Percentiles rank a stretch among this genome's conserved stretches.
Conservation (phyloP, 2,113 vertebrate species). For the Turnix velox region DNA sequence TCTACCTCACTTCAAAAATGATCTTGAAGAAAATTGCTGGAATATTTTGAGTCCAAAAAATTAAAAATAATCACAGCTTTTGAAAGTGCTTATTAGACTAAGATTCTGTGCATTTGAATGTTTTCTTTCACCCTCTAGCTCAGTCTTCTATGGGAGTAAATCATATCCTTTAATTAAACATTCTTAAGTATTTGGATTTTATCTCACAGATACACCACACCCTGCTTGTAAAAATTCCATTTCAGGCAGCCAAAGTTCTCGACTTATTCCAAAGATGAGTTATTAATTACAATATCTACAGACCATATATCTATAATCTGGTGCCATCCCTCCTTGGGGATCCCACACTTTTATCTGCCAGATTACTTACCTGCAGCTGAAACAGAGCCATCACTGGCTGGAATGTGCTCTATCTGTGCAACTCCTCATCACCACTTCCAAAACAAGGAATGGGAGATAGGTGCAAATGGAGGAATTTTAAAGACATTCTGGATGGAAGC, state of each 20-base stretch:
- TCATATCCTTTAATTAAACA: constrained; percentile 44
- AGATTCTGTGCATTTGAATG: neutral
- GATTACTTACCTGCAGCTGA: neutral
- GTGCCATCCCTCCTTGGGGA: neutral
- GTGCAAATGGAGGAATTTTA: neutral
- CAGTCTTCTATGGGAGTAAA: neutral
- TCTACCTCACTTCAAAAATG: neutral
- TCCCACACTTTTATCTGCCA: neutral
- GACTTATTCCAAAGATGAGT: constrained; percentile 20
- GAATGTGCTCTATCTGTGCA: neutral
- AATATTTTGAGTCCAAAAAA: neutral
- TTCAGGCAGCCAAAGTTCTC: neutral
- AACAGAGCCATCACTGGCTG: neutral
- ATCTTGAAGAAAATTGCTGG: neutral
- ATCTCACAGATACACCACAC: constrained; percentile 49
- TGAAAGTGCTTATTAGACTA: neutral
- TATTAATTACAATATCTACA: constrained; percentile 22
- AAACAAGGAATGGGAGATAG: neutral
- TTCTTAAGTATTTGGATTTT: constrained; percentile 47
- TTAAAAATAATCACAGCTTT: neutral
- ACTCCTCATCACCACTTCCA: neutral
- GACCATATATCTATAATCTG: neutral
- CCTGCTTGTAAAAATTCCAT: constrained; percentile 64
- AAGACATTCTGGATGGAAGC: neutral
- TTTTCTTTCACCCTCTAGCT: neutral